These are phyloP conservation scores for Momotus momota DNA, from an alignment of 2,797 vertebrate species.

Conservation along the genomic window DNA sequence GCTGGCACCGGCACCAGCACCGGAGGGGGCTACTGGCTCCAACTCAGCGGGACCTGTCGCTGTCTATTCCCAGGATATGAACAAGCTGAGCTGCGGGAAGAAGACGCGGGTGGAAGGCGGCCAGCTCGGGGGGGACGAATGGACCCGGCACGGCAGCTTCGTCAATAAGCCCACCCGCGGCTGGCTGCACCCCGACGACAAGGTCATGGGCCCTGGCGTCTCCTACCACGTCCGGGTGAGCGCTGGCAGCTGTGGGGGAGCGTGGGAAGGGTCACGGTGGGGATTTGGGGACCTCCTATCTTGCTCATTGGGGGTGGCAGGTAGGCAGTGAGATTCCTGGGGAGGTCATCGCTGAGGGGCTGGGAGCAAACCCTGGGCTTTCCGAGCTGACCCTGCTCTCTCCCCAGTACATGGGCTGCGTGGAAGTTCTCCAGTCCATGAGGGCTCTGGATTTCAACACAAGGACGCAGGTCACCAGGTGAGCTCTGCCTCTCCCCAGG, in stretches of 20 bases:
- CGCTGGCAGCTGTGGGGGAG: neutral
- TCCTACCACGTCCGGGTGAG: conserved; percentile 95
- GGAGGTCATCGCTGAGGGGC: too few species aligned
- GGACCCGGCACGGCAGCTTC: conserved; percentile 97
- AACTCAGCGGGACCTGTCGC: conserved; percentile 73
- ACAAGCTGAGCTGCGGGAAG: conserved; percentile 95
- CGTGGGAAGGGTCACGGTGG: neutral
- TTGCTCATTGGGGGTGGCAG: neutral
- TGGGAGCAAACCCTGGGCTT: neutral
- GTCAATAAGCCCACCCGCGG: conserved; percentile 97
- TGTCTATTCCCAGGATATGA: conserved; percentile 87
- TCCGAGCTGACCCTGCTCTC: too few species aligned
- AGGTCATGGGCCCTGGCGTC: conserved; percentile 95
- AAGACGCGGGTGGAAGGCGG: conserved; percentile 97
- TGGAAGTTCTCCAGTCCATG: too few species aligned
- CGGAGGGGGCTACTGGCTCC: neutral
- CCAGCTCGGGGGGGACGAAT: conserved; percentile 96
- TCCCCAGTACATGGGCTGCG: conserved; percentile 88
- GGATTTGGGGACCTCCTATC: neutral
- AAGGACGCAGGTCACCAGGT: too few species aligned
- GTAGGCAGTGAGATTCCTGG: neutral
- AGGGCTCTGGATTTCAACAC: too few species aligned
- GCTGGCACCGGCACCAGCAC: too few species aligned
- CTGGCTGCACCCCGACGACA: conserved; percentile 95
- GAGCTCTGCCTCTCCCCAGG: too few species aligned